phyloP scores from a whole-genome alignment of 2,888 invertebrate genomes.

The Hypomecis atomaria region DNA sequence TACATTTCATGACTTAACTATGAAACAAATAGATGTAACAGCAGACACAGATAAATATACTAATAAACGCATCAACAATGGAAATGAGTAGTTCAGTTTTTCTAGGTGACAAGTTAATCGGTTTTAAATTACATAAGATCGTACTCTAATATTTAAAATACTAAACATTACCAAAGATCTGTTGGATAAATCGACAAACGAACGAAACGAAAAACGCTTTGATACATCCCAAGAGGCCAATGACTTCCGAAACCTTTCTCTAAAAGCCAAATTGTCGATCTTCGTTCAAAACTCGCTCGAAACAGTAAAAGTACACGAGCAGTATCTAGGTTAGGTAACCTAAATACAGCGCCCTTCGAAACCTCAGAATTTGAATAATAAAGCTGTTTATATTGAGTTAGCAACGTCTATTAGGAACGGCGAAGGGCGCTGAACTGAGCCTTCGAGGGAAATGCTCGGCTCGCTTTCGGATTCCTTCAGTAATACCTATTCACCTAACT shows the following conservation, averaged over 20 bases:
- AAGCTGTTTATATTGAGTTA: conserved; percentile 31
- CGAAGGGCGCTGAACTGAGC: conserved; percentile 32
- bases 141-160: background rate
- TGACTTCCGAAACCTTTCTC: conserved; percentile 9
- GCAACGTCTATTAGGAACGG: conserved; percentile 28
- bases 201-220: background rate
- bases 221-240: conserved; percentile 2
- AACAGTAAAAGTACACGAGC: conserved; percentile 12
- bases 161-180: background rate
- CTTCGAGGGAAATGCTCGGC: conserved; percentile 21
- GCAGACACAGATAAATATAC: too few relatives aligned
- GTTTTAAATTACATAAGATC: too few relatives aligned
- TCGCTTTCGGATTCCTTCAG: conserved; percentile 3
- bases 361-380: conserved; percentile 28
- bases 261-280: too few relatives aligned
- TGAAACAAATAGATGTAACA: too few relatives aligned
- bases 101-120: too few relatives aligned
- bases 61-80: too few relatives aligned
- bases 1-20: too few relatives aligned
- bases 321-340: conserved; percentile 21
- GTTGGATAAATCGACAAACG: background rate
- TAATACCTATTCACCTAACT: conserved; percentile 10
- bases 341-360: conserved; percentile 24
- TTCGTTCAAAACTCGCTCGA: background rate
- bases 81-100: too few relatives aligned